A percentile compares a stretch with the other conserved stretches of the same genome.
These are phyloP conservation scores for Cryptoblepharus egeriae DNA, from an alignment of 2,797 vertebrate species.

Conservation along the genomic window DNA sequence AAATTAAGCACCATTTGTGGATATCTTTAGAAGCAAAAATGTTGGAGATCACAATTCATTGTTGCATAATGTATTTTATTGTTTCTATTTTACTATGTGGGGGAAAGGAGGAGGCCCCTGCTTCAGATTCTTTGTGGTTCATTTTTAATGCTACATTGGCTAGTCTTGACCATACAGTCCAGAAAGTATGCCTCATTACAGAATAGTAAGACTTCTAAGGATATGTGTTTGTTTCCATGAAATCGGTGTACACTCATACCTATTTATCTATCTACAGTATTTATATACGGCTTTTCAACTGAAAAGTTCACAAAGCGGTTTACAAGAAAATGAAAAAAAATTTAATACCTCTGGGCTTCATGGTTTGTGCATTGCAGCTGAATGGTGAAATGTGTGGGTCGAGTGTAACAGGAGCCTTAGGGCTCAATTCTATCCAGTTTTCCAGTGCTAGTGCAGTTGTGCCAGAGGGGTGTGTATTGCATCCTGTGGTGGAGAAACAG, in stretches of 20 bases:
- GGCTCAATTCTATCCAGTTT: no score
- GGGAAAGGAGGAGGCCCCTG: not conserved
- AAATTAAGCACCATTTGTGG: slow-evolving; percentile 16
- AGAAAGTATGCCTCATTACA: not conserved
- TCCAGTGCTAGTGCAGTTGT: no score
- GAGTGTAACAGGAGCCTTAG: not conserved
- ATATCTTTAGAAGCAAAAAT: slow-evolving; percentile 28
- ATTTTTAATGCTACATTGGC: slow-evolving; percentile 19
- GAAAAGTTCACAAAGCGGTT: no score
- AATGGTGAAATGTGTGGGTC: not conserved
- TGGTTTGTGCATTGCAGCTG: not conserved
- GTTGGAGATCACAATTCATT: not conserved
- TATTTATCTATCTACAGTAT: no score
- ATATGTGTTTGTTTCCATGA: not conserved
- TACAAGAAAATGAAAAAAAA: no score
- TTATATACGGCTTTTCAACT: no score
- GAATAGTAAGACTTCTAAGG: not conserved
- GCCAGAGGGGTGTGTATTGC: no score
- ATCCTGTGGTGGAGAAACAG: no score
- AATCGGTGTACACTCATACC: not conserved
- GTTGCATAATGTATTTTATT: not conserved
- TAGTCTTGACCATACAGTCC: not conserved
- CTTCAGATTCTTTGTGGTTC: slow-evolving; percentile 32
- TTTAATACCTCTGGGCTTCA: not conserved
- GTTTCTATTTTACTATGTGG: not conserved